Conservation (phyloP, 2,888 invertebrate genomes). For the Hylaea fasciaria region DNA sequence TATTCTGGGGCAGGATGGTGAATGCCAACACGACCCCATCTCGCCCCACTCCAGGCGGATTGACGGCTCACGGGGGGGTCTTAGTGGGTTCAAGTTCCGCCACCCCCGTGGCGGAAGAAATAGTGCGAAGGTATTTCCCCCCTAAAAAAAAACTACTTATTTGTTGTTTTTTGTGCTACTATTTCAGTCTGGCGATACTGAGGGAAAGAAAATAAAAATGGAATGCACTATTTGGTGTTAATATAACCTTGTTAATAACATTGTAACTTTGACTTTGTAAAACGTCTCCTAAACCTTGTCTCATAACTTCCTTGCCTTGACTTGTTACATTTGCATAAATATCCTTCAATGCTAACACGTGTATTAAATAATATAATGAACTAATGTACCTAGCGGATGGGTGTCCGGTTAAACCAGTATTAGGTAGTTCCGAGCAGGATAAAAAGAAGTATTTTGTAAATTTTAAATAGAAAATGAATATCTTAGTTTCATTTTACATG, state of each 20-base stretch:
- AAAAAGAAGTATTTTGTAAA: neutral
- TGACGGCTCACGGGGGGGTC: too few species aligned
- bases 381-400: conserved; percentile 9
- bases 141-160: too few species aligned
- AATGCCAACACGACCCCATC: too few species aligned
- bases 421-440: neutral
- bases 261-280: conserved; percentile 10
- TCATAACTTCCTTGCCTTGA: conserved; percentile 18
- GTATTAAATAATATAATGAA: neutral
- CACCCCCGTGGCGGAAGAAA: too few species aligned
- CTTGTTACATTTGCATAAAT: conserved; percentile 10
- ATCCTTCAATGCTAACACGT: conserved; percentile 11
- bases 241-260: conserved; percentile 22
- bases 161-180: too few species aligned
- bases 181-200: too few species aligned
- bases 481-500: too few species aligned
- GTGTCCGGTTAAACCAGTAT: conserved; percentile 14
- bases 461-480: neutral
- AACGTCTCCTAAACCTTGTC: conserved; percentile 14
- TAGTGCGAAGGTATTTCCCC: too few species aligned
- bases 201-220: too few species aligned
- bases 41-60: too few species aligned
- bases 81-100: too few species aligned
- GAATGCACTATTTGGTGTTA: neutral
- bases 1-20: too few species aligned